phyloP scores from a whole-genome alignment of 1,140 invertebrate species.

The Acromyrmex echinatior region DNA sequence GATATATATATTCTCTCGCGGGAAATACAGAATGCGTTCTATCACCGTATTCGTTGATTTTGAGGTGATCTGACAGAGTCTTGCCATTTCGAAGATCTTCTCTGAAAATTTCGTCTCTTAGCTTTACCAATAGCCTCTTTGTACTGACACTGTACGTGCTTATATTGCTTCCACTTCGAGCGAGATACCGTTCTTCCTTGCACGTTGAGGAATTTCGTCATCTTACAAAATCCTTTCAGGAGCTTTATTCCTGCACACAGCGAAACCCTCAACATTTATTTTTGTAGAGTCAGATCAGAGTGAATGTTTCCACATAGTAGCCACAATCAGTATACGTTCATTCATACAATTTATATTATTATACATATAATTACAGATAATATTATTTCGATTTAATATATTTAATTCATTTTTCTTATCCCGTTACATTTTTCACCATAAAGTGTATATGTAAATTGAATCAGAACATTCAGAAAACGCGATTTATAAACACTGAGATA shows the following conservation, averaged over 20 bases:
- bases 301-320: neutral
- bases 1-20: slow-evolving; percentile 22
- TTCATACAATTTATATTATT: neutral
- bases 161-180: slow-evolving; percentile 18
- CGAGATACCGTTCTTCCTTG: neutral
- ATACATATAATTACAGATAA: neutral
- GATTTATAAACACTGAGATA: too few species aligned
- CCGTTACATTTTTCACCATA: too few species aligned
- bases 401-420: neutral
- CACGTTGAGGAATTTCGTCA: slow-evolving; percentile 30
- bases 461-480: too few species aligned
- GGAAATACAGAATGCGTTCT: slow-evolving; percentile 33
- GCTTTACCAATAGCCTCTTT: slow-evolving; percentile 24
- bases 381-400: neutral
- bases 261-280: neutral
- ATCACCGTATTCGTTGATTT: slow-evolving; percentile 50
- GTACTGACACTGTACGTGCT: slow-evolving; percentile 23
- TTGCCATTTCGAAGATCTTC: neutral
- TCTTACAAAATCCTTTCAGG: neutral
- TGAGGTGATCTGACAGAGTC: slow-evolving; percentile 17
- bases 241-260: neutral
- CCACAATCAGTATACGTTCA: neutral
- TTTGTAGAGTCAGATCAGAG: neutral
- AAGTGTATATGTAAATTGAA: too few species aligned
- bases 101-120: slow-evolving; percentile 46